Base-by-base conservation (phyloP, 1,140 invertebrate genomes). In the Eueides isabella region DNA sequence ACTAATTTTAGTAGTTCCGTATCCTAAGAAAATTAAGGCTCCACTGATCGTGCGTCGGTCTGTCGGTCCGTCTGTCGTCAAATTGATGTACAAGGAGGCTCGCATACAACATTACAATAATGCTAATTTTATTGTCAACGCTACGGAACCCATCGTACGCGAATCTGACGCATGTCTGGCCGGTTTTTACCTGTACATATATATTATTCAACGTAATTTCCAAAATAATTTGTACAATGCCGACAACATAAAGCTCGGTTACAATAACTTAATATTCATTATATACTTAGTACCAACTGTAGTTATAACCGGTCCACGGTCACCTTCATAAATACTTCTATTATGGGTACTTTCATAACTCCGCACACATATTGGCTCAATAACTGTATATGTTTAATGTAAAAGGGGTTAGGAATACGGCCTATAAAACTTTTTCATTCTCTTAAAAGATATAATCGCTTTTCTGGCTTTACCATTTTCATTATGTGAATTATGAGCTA, bases 321-420 rank as follows among this genome's bases (percentile, higher is more conserved):
- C 9, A 19, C 63, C 30, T 65, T 38, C 19, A 35, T 12, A 35
- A 38, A 33, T 65, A 33, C 19, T 65, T 30, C 19, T 23, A 38
- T 65, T 65, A 33, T 6, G 29, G 30, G 63, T 12, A 6, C 31
- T n/a, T 65, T 65, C 31, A 11, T 11, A 38, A 23, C 31, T 65
- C 12, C 33, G 9, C 63, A 9, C 29, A 65, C 19, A 35, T 65
- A 65, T 35, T 35, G 31, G 31, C 35, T 35, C 31, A n/a, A 19
- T 44, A 44, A 44, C 23, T 38, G 31, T 35, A 23, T 65, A 19
- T 12, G 5, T 65, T 38, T 65, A 38, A 65, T 65, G 31, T 4
- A 30, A 29, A 64, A 64, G n/a, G 62, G 62, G n/a, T 64, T 19
- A 11, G 6, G 28, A 35, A 33, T 64, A 64, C 31, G 62, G 30